These are phyloP conservation scores for Drosophila equinoxialis DNA, from an alignment of 1,140 invertebrate species.

Conservation along the genomic window DNA sequence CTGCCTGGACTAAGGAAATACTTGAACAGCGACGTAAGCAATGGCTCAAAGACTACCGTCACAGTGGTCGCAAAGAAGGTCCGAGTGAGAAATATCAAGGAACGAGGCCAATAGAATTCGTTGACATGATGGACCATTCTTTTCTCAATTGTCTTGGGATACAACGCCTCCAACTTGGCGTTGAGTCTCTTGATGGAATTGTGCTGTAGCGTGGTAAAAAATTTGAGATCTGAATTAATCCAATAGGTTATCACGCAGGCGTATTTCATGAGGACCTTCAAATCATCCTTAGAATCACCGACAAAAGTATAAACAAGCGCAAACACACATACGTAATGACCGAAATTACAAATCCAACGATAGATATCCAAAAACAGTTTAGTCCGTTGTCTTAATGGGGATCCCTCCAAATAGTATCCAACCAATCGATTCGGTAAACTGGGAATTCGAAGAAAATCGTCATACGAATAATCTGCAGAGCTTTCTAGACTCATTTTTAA, in stretches of 20 bases:
- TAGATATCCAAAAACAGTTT: conserved; percentile 20
- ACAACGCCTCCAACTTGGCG: conserved; percentile 30
- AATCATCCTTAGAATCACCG: conserved; percentile 7
- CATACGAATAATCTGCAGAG: conserved; percentile 32
- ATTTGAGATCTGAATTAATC: conserved; percentile 53
- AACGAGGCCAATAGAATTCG: conserved; percentile 46
- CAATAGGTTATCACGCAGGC: conserved; percentile 24
- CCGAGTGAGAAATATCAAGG: conserved; percentile 3
- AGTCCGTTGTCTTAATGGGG: not conserved
- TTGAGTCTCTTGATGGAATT: conserved; percentile 23
- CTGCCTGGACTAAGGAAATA: not conserved
- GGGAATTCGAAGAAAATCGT: conserved; percentile 47
- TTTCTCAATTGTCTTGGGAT: conserved; percentile 31
- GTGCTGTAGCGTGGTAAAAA: conserved; percentile 28
- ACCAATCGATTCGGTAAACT: conserved; percentile 20
- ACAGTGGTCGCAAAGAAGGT: conserved; percentile 33
- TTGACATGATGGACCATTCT: conserved; percentile 35
- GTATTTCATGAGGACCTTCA: conserved; percentile 38
- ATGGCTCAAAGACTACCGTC: conserved; percentile 39
- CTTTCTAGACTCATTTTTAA: not conserved
- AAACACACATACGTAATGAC: conserved; percentile 27
- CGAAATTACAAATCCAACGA: conserved; percentile 24
- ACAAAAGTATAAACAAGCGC: conserved; percentile 36
- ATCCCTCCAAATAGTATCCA: conserved; percentile 33
- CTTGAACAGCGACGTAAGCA: conserved; percentile 23